Evolutionary conservation across 1,140 invertebrate species (phyloP).

Genomic region (Halictus rubicundus): DNA sequence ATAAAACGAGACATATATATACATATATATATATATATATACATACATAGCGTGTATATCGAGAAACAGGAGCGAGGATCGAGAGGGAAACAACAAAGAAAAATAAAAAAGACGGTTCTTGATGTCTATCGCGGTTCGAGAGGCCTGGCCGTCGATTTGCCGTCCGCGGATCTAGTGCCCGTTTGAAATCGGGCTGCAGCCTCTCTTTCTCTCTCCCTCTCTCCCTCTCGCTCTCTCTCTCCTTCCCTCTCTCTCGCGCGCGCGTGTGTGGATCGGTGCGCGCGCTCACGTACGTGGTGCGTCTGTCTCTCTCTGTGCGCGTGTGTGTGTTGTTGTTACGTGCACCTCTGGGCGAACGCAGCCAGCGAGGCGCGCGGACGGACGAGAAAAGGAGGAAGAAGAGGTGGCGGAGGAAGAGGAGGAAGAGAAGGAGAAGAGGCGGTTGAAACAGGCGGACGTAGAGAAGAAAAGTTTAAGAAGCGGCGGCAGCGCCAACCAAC

Average conservation of each 20-base stretch:
- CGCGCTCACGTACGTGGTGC: conserved; percentile 14
- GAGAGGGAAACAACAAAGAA: background rate
- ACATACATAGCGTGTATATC: background rate
- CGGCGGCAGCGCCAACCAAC: conserved; percentile 27
- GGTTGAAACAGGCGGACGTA: conserved; percentile 32
- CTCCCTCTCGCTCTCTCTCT: too few relatives aligned
- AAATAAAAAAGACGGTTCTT: conserved; percentile 21
- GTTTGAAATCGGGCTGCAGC: conserved; percentile 42
- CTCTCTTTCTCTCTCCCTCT: conserved; percentile 13
- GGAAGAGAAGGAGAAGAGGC: conserved; percentile 21
- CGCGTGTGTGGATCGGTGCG: background rate
- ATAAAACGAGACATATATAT: too few relatives aligned
- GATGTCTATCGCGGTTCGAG: conserved; percentile 28
- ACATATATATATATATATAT: too few relatives aligned
- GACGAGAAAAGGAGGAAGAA: conserved; percentile 47
- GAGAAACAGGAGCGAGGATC: background rate
- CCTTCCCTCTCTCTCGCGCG: too few relatives aligned
- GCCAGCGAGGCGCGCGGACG: conserved; percentile 61
- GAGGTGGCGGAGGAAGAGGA: conserved; percentile 33
- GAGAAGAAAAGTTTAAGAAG: conserved; percentile 42
- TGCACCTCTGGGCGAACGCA: conserved; percentile 39
- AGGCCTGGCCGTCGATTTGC: conserved; percentile 32
- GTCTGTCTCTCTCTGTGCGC: background rate
- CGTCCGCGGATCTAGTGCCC: conserved; percentile 60
- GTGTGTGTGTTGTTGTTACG: conserved; percentile 18